phyloP scores from a whole-genome alignment of 1,140 invertebrate species.

The Hypsibius dujardini region DNA sequence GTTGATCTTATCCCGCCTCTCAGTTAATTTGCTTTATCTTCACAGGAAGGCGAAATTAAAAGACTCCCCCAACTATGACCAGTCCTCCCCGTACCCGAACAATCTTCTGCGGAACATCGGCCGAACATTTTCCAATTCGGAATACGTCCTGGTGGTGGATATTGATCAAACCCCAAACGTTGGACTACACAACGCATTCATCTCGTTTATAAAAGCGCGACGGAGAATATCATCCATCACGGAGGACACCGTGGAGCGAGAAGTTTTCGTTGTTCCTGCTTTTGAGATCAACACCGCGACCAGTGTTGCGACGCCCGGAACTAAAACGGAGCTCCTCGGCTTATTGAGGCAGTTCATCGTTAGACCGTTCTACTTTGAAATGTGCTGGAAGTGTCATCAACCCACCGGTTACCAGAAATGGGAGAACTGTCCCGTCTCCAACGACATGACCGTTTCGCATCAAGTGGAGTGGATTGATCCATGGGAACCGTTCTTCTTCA shows the following conservation, averaged over 20 bases:
- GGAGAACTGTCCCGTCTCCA: conserved; percentile 29
- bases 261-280: conserved; percentile 42
- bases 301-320: conserved; percentile 25
- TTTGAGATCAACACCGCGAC: conserved; percentile 35
- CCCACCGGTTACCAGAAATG: conserved; percentile 42
- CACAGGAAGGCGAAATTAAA: too few species aligned
- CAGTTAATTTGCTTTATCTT: too few species aligned
- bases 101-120: too few species aligned
- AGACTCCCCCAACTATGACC: too few species aligned
- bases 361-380: conserved; percentile 41
- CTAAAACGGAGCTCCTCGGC: conserved; percentile 37
- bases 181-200: too few species aligned
- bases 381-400: conserved; percentile 44
- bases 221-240: too few species aligned
- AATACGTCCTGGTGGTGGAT: too few species aligned
- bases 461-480: conserved; percentile 37
- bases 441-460: conserved; percentile 35
- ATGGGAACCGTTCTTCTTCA: conserved; percentile 47
- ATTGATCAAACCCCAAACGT: too few species aligned
- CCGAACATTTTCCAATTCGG: too few species aligned
- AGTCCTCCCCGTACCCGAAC: too few species aligned
- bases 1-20: too few species aligned
- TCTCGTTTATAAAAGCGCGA: too few species aligned
- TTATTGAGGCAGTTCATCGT: conserved; percentile 31
- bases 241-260: conserved; percentile 27